Evolutionary conservation across 53 echinoderm and acorn worm genomes (phyloP).

Genomic region (Pentamera pediparva): DNA sequence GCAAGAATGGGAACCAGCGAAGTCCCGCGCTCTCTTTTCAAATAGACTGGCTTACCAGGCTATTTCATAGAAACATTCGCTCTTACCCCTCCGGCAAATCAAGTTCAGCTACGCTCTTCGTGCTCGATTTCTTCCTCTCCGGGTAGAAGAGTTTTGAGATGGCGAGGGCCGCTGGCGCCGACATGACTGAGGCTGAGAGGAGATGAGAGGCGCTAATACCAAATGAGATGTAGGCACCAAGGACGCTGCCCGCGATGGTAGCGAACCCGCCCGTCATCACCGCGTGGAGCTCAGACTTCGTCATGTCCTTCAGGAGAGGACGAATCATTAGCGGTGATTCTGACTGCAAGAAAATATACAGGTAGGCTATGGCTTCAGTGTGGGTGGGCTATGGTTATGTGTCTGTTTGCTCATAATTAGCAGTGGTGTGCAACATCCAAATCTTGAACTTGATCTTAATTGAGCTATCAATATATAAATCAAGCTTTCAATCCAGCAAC

Average conservation of each 20-base stretch:
- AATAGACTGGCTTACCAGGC: too few relatives aligned
- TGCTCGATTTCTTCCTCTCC: conserved; percentile 58
- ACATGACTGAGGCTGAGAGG: conserved; percentile 70
- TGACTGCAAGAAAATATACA: conserved; percentile 31
- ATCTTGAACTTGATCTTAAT: too few relatives aligned
- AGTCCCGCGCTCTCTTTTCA: too few relatives aligned
- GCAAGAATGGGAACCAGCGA: too few relatives aligned
- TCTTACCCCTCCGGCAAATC: conserved; percentile 54
- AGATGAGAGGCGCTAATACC: conserved; percentile 73
- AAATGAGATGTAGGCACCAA: conserved; percentile 61
- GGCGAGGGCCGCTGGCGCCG: conserved; percentile 70
- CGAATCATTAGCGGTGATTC: conserved; percentile 57
- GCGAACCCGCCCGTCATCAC: conserved; percentile 66
- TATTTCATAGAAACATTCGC: too few relatives aligned
- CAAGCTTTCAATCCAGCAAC: too few relatives aligned
- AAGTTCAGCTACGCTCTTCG: conserved; percentile 32
- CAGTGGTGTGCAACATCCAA: too few relatives aligned
- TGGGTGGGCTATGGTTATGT: too few relatives aligned
- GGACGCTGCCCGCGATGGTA: conserved; percentile 56
- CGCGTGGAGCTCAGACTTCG: conserved; percentile 59
- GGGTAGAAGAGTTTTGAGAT: conserved; percentile 74
- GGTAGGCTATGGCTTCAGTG: too few relatives aligned
- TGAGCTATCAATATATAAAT: too few relatives aligned
- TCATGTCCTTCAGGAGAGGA: conserved; percentile 63
- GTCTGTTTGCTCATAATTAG: too few relatives aligned